phyloP scores from a whole-genome alignment of 2,888 invertebrate species.

The Brachyptera risi region DNA sequence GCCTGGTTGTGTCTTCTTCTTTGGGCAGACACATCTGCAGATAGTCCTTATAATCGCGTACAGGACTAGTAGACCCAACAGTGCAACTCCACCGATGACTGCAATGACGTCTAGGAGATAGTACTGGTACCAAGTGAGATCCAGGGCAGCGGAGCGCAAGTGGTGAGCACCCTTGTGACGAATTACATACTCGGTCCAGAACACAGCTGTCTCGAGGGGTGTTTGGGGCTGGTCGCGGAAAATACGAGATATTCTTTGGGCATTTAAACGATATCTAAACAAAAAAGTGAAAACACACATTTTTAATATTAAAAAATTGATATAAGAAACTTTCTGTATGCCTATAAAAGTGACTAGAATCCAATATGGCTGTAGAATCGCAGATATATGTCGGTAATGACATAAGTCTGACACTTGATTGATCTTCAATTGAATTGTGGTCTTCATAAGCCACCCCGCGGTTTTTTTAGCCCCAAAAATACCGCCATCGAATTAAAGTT shows the following conservation, averaged over 20 bases:
- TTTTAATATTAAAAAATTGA: neutral
- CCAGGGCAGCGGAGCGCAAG: slow-evolving; percentile 44
- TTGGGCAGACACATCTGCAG: neutral
- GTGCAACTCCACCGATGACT: neutral
- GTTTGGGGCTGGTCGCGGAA: slow-evolving; percentile 54
- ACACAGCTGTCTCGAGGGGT: slow-evolving; percentile 56
- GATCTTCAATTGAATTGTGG: too few relatives aligned
- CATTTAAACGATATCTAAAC: slow-evolving; percentile 44
- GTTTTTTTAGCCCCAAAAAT: too few relatives aligned
- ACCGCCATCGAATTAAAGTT: too few relatives aligned
- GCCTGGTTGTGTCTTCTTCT: neutral
- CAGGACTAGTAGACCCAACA: neutral
- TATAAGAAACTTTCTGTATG: too few relatives aligned
- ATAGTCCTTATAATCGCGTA: neutral
- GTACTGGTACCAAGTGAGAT: slow-evolving; percentile 46
- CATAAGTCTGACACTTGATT: too few relatives aligned
- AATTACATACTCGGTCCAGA: slow-evolving; percentile 64
- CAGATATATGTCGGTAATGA: too few relatives aligned
- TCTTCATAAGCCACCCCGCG: too few relatives aligned
- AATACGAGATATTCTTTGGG: slow-evolving; percentile 42
- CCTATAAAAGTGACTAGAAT: too few relatives aligned
- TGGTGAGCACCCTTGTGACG: slow-evolving; percentile 45
- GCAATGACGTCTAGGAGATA: slow-evolving; percentile 39
- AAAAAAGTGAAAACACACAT: neutral
- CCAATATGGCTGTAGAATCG: too few relatives aligned